Percentiles rank a stretch among this genome's conserved stretches.
These are phyloP conservation scores for Sphyrna mokarran DNA, from an alignment of 2,113 vertebrate species.

Conservation along the genomic window DNA sequence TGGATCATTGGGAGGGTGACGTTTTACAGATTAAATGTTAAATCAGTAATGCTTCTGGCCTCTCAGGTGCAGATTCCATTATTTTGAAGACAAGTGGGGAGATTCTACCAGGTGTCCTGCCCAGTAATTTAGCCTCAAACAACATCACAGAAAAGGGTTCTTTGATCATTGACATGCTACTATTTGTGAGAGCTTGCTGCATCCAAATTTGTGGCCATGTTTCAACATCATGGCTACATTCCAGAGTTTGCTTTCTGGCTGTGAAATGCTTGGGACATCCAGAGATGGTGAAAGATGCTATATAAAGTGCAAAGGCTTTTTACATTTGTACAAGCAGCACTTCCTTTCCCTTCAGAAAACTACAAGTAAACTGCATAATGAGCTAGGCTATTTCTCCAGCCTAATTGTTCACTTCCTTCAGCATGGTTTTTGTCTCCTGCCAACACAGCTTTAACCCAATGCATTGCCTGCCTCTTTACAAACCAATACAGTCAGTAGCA, in stretches of 20 bases:
- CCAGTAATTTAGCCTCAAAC: background rate
- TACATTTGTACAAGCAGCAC: too few species aligned
- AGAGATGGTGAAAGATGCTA: background rate
- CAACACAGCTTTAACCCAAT: background rate
- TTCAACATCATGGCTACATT: background rate
- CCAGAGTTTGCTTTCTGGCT: background rate
- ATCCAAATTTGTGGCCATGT: background rate
- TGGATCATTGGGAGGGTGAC: background rate
- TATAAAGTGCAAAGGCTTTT: too few species aligned
- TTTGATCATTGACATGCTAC: background rate
- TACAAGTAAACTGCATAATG: background rate
- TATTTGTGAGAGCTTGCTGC: background rate
- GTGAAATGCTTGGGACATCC: background rate
- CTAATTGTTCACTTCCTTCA: slow-evolving; percentile 4
- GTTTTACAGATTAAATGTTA: background rate
- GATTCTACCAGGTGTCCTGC: background rate
- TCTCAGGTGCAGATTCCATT: background rate
- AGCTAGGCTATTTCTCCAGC: background rate
- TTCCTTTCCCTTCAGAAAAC: background rate
- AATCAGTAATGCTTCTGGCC: background rate
- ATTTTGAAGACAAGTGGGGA: background rate
- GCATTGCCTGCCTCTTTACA: background rate
- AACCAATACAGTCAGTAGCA: background rate
- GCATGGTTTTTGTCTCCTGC: background rate
- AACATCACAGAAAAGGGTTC: background rate